Conservation (phyloP, 2,888 invertebrate species). For the Agrilus biguttatus region DNA sequence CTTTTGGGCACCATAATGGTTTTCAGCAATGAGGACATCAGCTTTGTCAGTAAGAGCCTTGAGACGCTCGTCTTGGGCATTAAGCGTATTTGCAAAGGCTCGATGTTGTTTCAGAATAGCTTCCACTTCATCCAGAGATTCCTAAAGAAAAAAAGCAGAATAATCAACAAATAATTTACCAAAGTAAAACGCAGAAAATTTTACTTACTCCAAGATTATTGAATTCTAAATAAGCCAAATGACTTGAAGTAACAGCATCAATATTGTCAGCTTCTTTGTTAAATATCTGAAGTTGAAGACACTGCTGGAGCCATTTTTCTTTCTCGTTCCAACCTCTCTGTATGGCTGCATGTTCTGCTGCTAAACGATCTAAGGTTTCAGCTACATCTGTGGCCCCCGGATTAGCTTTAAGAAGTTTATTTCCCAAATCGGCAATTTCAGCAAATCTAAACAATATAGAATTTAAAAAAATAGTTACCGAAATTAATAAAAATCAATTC, state of each 20-base stretch:
- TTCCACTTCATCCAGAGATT: conserved; percentile 81
- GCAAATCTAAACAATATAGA: conserved; percentile 42
- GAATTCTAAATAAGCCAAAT: conserved; percentile 86
- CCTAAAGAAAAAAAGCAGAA: conserved; percentile 33
- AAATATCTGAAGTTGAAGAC: conserved; percentile 79
- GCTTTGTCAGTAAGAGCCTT: conserved; percentile 73
- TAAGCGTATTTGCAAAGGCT: conserved; percentile 82
- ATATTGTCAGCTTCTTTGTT: conserved; percentile 95
- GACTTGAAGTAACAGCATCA: conserved; percentile 86
- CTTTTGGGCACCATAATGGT: conserved; percentile 71
- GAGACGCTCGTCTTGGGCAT: conserved; percentile 85
- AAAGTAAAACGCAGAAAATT: not conserved
- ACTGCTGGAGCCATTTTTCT: conserved; percentile 72
- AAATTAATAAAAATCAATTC: conserved; percentile 2
- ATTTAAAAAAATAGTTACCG: not conserved
- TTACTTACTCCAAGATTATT: conserved; percentile 67
- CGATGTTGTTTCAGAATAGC: conserved; percentile 84
- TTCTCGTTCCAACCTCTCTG: conserved; percentile 73
- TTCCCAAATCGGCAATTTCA: conserved; percentile 68
- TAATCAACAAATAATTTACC: not conserved
- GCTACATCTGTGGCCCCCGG: conserved; percentile 62
- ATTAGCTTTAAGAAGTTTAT: conserved; percentile 58
- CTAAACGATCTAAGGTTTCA: conserved; percentile 56
- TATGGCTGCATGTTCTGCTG: conserved; percentile 62
- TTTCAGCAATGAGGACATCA: conserved; percentile 58